A percentile compares a stretch with the other conserved stretches of the same genome.
phyloP scores from a whole-genome alignment of 2,888 invertebrate species.

The Rotaria sp. region DNA sequence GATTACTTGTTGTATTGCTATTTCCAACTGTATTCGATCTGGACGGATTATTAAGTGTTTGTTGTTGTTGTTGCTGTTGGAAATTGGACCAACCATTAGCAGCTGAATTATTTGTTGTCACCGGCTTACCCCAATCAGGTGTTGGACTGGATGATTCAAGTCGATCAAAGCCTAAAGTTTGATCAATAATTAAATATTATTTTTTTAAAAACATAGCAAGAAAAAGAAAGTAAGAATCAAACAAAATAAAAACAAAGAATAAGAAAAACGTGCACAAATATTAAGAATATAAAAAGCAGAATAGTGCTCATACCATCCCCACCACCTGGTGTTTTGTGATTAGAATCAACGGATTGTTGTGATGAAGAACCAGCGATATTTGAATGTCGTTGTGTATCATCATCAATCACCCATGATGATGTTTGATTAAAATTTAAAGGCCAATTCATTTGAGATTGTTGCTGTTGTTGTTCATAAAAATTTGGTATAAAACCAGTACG shows the following conservation, averaged over 20 bases:
- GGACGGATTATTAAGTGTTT: slow-evolving; percentile 1
- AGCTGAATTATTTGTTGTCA: background rate
- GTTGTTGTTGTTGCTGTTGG: background rate
- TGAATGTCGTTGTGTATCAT: slow-evolving; percentile 7
- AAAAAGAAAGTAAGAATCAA: too few species aligned
- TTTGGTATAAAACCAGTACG: background rate
- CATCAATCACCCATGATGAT: slow-evolving; percentile 24
- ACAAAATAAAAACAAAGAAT: background rate
- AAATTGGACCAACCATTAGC: background rate
- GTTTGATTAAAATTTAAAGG: slow-evolving; percentile 16
- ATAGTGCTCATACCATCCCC: background rate
- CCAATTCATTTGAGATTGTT: background rate
- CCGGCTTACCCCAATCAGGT: slow-evolving; percentile 18
- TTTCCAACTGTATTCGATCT: slow-evolving; percentile 1
- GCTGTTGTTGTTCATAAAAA: slow-evolving; percentile 23
- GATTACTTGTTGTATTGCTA: background rate
- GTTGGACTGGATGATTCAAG: slow-evolving; percentile 17
- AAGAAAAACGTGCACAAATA: background rate
- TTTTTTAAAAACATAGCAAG: too few species aligned
- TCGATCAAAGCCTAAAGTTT: slow-evolving; percentile 13
- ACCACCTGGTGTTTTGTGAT: background rate
- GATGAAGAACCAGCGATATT: background rate
- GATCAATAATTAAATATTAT: too few species aligned
- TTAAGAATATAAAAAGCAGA: background rate
- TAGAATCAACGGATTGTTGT: background rate